A percentile compares a stretch with the other conserved stretches of the same genome.
These are phyloP conservation scores for Tyto alba DNA, from an alignment of 2,113 vertebrate species.

Conservation along the genomic window DNA sequence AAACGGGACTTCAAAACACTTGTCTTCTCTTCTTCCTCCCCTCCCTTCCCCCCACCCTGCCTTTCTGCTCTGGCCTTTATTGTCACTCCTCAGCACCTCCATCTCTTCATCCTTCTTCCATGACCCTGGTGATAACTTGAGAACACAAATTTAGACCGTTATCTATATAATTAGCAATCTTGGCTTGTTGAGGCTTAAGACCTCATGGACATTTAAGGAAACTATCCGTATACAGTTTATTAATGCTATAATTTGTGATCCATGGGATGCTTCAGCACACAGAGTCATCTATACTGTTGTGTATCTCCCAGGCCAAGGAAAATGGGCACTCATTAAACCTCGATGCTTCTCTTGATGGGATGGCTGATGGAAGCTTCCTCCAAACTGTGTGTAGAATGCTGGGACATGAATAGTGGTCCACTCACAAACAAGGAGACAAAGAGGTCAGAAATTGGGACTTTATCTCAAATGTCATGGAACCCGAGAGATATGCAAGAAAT, in stretches of 20 bases:
- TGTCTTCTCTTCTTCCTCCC: background rate
- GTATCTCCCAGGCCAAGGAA: background rate
- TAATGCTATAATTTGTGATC: background rate
- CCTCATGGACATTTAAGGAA: background rate
- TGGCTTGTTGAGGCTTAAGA: background rate
- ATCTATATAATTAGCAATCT: background rate
- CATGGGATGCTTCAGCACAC: background rate
- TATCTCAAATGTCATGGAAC: background rate
- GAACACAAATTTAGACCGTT: background rate
- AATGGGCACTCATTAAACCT: background rate
- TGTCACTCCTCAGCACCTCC: background rate
- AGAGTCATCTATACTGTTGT: background rate
- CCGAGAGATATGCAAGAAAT: background rate
- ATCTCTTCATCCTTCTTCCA: background rate
- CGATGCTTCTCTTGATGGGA: fast-evolving
- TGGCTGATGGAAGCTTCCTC: background rate
- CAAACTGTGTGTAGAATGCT: background rate
- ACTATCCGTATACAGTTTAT: too few relatives aligned
- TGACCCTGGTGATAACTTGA: background rate
- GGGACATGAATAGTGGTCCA: background rate
- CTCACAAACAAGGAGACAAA: background rate
- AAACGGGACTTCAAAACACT: background rate
- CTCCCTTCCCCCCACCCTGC: fast-evolving
- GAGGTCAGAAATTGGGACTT: background rate
- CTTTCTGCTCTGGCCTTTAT: background rate